A percentile compares a stretch with the other conserved stretches of the same genome.
phyloP scores from a whole-genome alignment of 1,140 invertebrate genomes.

The Sycobia sp. region DNA sequence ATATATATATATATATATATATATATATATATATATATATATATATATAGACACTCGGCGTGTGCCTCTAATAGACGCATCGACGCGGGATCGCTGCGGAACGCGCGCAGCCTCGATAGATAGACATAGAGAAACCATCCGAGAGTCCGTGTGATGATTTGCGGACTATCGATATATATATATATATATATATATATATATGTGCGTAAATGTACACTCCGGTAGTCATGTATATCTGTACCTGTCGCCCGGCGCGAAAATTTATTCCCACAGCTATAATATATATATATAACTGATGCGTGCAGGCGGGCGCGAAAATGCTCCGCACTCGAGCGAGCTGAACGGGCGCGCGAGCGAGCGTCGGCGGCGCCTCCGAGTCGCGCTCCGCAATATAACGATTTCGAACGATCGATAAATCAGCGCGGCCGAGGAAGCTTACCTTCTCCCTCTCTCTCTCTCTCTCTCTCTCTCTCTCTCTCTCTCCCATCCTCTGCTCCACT shows the following conservation, averaged over 20 bases:
- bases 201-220: too few relatives aligned
- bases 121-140: too few relatives aligned
- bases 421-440: constrained; percentile 13
- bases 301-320: too few relatives aligned
- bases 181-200: not conserved
- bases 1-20: too few relatives aligned
- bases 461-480: constrained; percentile 15
- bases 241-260: constrained; percentile 6
- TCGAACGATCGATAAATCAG: constrained; percentile 27
- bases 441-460: constrained; percentile 36
- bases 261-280: too few relatives aligned
- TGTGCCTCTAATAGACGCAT: constrained; percentile 24
- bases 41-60: too few relatives aligned
- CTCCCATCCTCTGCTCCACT: not conserved
- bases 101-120: too few relatives aligned
- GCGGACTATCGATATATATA: constrained; percentile 21
- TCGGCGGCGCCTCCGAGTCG: constrained; percentile 12
- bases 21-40: too few relatives aligned
- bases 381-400: constrained; percentile 12
- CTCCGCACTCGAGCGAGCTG: too few relatives aligned
- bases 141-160: constrained; percentile 16
- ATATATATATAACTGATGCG: too few relatives aligned
- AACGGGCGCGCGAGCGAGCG: too few relatives aligned
- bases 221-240: too few relatives aligned
- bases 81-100: constrained; percentile 3